Evolutionary conservation across 2,888 invertebrate species (phyloP).

Genomic region (Tuta absoluta): DNA sequence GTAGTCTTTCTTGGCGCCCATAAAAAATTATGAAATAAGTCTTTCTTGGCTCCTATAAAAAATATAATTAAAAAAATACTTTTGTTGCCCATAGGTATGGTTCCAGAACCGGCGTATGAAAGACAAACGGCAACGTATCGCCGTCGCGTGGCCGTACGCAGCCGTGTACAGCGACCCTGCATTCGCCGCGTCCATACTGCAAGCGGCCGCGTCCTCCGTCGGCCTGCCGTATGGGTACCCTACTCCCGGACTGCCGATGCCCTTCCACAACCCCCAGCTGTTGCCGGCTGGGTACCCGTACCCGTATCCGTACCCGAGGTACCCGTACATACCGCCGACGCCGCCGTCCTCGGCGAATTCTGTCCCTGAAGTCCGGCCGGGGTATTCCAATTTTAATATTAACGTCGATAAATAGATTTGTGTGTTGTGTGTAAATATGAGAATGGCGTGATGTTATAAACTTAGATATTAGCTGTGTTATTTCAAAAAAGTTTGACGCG

Average conservation of each 20-base stretch:
- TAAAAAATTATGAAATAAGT: too few species aligned
- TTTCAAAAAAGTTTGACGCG: too few species aligned
- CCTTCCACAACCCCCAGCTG: slow-evolving; percentile 80
- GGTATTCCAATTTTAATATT: slow-evolving; percentile 74
- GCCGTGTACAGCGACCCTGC: slow-evolving; percentile 97
- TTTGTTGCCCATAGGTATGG: slow-evolving; percentile 89
- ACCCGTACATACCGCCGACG: slow-evolving; percentile 80
- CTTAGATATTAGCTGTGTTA: background rate
- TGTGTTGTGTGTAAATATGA: slow-evolving; percentile 30
- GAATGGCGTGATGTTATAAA: background rate
- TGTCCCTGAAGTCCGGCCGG: slow-evolving; percentile 71
- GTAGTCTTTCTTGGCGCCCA: too few species aligned
- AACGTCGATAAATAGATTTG: slow-evolving; percentile 68
- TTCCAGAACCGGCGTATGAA: slow-evolving; percentile 99
- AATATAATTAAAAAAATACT: background rate
- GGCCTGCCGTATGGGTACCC: slow-evolving; percentile 84
- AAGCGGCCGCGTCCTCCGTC: slow-evolving; percentile 91
- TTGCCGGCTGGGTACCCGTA: slow-evolving; percentile 80
- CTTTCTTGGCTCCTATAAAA: background rate
- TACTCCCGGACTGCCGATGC: slow-evolving; percentile 81
- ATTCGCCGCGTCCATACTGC: slow-evolving; percentile 94
- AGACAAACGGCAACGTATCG: slow-evolving; percentile 97
- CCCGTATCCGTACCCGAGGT: slow-evolving; percentile 79
- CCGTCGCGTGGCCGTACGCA: slow-evolving; percentile 97
- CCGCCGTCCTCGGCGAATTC: slow-evolving; percentile 74